Base-by-base conservation (phyloP, 2,888 invertebrate species). In the Caenorhabditis sinica region DNA sequence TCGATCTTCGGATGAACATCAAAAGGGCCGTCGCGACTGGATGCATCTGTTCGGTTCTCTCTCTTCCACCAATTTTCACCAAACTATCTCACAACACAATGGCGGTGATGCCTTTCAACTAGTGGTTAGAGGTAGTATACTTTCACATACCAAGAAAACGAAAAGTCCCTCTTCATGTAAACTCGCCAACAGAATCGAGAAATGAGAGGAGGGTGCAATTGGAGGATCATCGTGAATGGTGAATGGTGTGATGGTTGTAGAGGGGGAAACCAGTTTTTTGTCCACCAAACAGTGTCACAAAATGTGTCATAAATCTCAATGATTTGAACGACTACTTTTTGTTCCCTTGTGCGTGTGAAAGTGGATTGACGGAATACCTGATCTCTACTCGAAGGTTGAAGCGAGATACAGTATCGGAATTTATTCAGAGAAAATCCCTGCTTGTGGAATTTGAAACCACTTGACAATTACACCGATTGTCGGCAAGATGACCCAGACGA, bases 271-370 rank as follows among this genome's bases (percentile, higher is more conserved):
- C 72, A 72, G 79, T 79, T 79, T 71, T 75, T 79, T 58, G 28
- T 30, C 40, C 61, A 40, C 58, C 69, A 69, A 61, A 53, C 30
- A 79, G 79, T 79, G 79, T 76, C 76, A 51, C 76, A 76, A 69
- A 79, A 79, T 72, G 79, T 79, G 79, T 79, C 79, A 79, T 79
- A 79, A 79, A 79, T 79, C 79, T 63, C 79, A 72, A 79, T 79
- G 79, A 79, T 79, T 79, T 79, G 71, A 79, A 79, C 79, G 72
- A 79, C 79, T 79, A 61, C 60, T 79, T 79, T 63, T 71, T 69
- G 71, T 79, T 53, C 56, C 58, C 43, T 40, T 15, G 40, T 77
- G 45, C 17, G 36, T 72, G 72, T 45, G 72, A 72, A 65, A 65
- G 56, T 5, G 51, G 30, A 65, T 79, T 15, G 56, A 72, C n/a